Percentiles rank a stretch among this genome's conserved stretches.
Evolutionary conservation across 2,113 vertebrate genomes (phyloP).

Genomic region (Helogale parvula): DNA sequence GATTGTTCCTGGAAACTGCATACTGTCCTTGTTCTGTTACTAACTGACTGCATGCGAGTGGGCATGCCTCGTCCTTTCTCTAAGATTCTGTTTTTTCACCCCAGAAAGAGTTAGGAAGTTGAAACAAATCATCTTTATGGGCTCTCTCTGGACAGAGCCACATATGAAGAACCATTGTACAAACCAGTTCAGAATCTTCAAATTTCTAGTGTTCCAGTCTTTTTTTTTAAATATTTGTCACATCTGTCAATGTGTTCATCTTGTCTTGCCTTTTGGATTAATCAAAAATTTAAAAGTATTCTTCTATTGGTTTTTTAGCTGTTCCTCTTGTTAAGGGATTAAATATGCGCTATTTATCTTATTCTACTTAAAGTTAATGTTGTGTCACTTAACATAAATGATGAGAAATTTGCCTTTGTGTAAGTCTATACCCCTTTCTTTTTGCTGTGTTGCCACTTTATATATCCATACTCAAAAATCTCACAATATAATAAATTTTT

Average conservation of each 20-base stretch:
- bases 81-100: neutral
- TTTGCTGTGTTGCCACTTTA: neutral
- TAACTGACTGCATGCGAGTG: neutral
- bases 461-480: neutral
- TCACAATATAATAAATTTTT: neutral
- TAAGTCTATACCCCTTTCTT: neutral
- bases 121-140: neutral
- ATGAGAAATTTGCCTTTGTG: neutral
- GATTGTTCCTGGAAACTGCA: neutral
- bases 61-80: neutral
- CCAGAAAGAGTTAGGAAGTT: neutral
- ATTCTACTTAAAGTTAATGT: slow-evolving; percentile 1
- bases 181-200: neutral
- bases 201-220: neutral
- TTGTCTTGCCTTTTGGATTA: neutral
- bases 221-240: neutral
- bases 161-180: neutral
- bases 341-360: neutral
- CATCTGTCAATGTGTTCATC: neutral
- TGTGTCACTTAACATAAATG: neutral
- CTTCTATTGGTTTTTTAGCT: neutral
- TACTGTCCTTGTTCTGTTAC: neutral
- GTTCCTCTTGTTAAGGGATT: neutral
- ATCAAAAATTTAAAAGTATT: neutral
- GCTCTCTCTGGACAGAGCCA: neutral